Evolutionary conservation across 2,113 vertebrate species (phyloP).

Genomic region (Morphnarchus princeps): DNA sequence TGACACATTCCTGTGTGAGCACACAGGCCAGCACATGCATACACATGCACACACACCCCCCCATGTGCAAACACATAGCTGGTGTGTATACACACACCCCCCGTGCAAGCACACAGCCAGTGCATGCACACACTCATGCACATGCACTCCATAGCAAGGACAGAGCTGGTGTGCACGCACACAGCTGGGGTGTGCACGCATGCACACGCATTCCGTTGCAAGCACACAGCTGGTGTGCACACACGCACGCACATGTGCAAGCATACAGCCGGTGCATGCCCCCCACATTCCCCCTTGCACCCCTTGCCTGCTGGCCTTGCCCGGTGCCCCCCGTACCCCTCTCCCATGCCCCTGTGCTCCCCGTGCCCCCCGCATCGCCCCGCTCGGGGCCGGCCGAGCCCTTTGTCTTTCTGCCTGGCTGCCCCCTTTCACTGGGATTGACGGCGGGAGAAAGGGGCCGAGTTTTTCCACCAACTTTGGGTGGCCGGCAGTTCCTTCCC

Average conservation of each 20-base stretch:
- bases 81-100: no score
- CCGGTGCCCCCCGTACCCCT: background rate
- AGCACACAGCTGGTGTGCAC: background rate
- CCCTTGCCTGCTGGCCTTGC: background rate
- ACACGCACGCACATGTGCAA: background rate
- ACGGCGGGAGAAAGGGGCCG: background rate
- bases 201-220: background rate
- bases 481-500: background rate
- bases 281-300: background rate
- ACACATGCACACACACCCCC: background rate
- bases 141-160: no score
- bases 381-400: background rate
- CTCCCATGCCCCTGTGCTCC: background rate
- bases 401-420: conserved; percentile 70
- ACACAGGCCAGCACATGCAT: no score
- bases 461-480: background rate
- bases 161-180: background rate
- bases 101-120: background rate
- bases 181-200: no score
- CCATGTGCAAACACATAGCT: background rate
- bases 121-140: background rate
- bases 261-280: no score
- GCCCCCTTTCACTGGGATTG: conserved; percentile 47
- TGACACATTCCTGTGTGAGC: background rate
- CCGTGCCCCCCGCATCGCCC: background rate